Conservation (phyloP, 2,797 vertebrate species). For the Masticophis lateralis region DNA sequence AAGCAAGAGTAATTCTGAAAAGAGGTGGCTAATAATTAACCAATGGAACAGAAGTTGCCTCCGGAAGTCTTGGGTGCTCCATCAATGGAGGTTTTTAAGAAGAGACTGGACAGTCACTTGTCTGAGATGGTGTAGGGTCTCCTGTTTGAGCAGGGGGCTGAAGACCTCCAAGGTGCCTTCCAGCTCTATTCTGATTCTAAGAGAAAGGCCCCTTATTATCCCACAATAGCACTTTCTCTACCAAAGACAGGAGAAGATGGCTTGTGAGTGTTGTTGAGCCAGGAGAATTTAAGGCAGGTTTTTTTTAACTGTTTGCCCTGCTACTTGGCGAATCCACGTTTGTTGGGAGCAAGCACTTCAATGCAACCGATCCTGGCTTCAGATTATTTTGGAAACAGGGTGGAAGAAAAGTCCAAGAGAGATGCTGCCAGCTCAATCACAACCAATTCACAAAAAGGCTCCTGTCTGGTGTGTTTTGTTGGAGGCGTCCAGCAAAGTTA, state of each 20-base stretch:
- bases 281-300: not conserved
- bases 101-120: too few relatives aligned
- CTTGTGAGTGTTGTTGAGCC: not conserved
- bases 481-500: not conserved
- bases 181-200: not conserved
- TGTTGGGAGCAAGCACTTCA: not conserved
- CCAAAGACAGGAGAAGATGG: not conserved
- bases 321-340: not conserved
- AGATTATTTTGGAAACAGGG: too few relatives aligned
- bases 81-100: too few relatives aligned
- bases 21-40: too few relatives aligned
- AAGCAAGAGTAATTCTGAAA: not conserved
- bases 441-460: not conserved
- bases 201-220: not conserved
- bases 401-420: not conserved
- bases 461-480: not conserved
- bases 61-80: too few relatives aligned
- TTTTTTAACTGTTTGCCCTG: too few relatives aligned
- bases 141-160: not conserved
- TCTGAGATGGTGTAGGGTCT: not conserved
- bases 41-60: too few relatives aligned
- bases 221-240: not conserved
- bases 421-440: not conserved
- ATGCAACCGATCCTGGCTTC: too few relatives aligned
- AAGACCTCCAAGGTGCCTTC: too few relatives aligned